These are phyloP conservation scores for Dicyrtoma fusca DNA, from an alignment of 2,888 invertebrate genomes.

Conservation along the genomic window DNA sequence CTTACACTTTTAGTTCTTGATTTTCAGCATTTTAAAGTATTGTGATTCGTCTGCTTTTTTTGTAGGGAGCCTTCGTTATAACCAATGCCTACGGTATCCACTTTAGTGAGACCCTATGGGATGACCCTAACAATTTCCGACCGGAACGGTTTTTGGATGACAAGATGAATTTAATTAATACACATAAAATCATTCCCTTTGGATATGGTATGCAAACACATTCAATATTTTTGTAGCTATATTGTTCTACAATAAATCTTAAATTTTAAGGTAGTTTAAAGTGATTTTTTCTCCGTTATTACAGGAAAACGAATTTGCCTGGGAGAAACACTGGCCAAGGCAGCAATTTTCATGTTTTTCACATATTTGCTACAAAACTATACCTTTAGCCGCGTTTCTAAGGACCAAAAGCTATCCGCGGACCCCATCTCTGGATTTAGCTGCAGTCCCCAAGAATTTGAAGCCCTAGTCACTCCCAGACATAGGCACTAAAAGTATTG, in stretches of 20 bases:
- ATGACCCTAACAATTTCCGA: not conserved
- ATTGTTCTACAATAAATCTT: too few relatives aligned
- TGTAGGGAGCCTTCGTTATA: too few relatives aligned
- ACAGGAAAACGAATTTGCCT: conserved; percentile 6
- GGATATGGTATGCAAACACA: conserved; percentile 1
- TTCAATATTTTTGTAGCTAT: not conserved
- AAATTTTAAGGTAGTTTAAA: too few relatives aligned
- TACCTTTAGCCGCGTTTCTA: not conserved
- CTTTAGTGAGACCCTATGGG: not conserved
- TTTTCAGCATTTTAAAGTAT: too few relatives aligned
- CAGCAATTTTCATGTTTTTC: conserved; percentile 2
- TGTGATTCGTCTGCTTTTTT: too few relatives aligned
- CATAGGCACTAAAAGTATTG: too few relatives aligned
- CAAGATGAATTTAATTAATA: not conserved
- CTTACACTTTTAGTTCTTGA: too few relatives aligned
- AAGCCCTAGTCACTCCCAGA: too few relatives aligned
- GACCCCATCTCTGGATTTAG: too few relatives aligned
- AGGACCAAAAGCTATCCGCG: too few relatives aligned
- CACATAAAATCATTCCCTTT: not conserved
- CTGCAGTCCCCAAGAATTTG: too few relatives aligned
- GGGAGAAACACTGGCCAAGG: not conserved
- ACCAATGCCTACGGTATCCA: not conserved
- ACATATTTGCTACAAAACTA: not conserved
- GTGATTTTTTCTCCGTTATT: too few relatives aligned
- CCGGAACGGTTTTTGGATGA: not conserved